Evolutionary conservation across 2,113 vertebrate genomes (phyloP).

Genomic region (Gopherus flavomarginatus): DNA sequence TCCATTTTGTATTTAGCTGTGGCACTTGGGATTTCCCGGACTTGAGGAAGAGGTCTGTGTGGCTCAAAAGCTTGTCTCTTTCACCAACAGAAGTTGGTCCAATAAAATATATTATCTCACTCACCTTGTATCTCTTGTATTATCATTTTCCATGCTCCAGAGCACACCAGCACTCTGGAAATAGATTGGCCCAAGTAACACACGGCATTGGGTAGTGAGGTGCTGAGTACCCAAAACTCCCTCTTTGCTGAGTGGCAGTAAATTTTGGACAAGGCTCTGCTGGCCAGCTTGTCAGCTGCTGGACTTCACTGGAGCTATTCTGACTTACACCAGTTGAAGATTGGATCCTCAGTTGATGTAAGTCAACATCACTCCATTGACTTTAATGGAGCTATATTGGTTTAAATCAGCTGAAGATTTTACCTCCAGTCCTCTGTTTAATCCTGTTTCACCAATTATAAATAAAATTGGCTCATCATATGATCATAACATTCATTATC

Average conservation of each 20-base stretch:
- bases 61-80: too few species aligned
- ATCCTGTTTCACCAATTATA: neutral
- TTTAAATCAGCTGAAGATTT: neutral
- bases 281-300: neutral
- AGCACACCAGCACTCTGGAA: neutral
- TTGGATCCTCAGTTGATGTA: neutral
- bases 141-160: neutral
- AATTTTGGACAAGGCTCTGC: neutral
- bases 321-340: neutral
- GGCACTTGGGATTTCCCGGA: too few species aligned
- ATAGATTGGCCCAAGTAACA: neutral
- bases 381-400: too few species aligned
- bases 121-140: too few species aligned
- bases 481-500: neutral
- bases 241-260: neutral
- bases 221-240: neutral
- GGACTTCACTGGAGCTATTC: neutral
- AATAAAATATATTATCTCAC: too few species aligned
- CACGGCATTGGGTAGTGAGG: neutral
- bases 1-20: too few species aligned
- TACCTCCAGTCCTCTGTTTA: neutral
- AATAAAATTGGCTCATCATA: neutral
- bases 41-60: too few species aligned
- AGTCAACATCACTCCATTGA: neutral
- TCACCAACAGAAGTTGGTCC: too few species aligned